phyloP scores from a whole-genome alignment of 2,797 vertebrate species.

The Peromyscus aztecus region DNA sequence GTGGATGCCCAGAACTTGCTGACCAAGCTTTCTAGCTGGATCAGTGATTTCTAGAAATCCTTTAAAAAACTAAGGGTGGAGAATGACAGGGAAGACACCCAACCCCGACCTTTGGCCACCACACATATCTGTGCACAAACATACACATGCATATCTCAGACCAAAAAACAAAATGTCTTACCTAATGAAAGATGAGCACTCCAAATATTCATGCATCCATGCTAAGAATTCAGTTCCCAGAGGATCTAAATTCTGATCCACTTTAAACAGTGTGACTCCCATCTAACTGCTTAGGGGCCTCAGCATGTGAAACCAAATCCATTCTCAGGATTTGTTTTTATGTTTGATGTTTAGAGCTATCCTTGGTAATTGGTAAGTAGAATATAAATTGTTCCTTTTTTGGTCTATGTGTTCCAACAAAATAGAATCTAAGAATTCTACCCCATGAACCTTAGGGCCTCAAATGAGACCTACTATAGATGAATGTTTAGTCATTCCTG shows the following conservation, averaged over 20 bases:
- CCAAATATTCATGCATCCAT: neutral
- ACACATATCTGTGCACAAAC: neutral
- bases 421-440: neutral
- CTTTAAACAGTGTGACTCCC: neutral
- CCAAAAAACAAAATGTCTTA: slow-evolving; percentile 22
- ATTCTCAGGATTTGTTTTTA: neutral
- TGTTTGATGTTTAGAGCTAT: slow-evolving; percentile 35
- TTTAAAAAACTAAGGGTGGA: neutral
- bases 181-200: neutral
- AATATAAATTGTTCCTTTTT: neutral
- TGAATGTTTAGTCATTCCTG: neutral
- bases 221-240: neutral
- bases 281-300: neutral
- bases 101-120: neutral
- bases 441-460: neutral
- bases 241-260: neutral
- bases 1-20: neutral
- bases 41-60: neutral
- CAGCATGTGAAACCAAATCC: neutral
- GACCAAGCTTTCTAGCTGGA: neutral
- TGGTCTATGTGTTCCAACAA: neutral
- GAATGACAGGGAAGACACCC: neutral
- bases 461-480: neutral
- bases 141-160: no score
- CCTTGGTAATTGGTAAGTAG: neutral